These are phyloP conservation scores for Hexactinellida sp. DNA, from an alignment of 37 sponge, comb jelly and placozoan species.

Conservation along the genomic window DNA sequence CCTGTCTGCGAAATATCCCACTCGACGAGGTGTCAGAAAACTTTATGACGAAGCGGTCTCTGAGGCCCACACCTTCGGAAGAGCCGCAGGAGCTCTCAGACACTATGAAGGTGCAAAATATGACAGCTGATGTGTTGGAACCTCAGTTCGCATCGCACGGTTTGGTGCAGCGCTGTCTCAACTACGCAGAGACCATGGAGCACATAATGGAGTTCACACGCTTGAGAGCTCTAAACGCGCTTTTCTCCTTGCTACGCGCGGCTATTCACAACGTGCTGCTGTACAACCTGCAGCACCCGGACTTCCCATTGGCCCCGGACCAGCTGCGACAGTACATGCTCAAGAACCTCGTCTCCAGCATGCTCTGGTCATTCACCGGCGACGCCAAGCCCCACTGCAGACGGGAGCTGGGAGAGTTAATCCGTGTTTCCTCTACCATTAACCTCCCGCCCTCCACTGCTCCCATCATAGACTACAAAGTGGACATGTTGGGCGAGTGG, in stretches of 20 bases:
- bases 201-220: conserved; percentile 98
- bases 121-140: conserved; percentile 58
- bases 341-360: conserved; percentile 57
- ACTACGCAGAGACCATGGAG: conserved; percentile 55
- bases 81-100: conserved; percentile 6
- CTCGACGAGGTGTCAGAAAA: conserved; percentile 78
- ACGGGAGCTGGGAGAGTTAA: conserved; percentile 73
- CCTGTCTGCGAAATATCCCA: conserved; percentile 47
- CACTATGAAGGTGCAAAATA: conserved; percentile 55
- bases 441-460: conserved; percentile 51
- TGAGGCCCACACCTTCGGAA: background rate
- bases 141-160: conserved; percentile 67
- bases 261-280: conserved; percentile 58
- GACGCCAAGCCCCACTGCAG: conserved; percentile 66
- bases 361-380: conserved; percentile 88
- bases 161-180: conserved; percentile 51
- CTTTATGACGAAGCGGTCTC: background rate
- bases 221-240: conserved; percentile 66
- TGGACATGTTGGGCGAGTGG: conserved; percentile 88
- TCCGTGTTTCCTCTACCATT: conserved; percentile 77
- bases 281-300: conserved; percentile 87
- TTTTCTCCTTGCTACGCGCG: conserved; percentile 93
- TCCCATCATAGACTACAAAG: conserved; percentile 89
- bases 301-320: conserved; percentile 86
- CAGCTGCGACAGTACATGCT: conserved; percentile 69